These are phyloP conservation scores for Hippocampus mohnikei DNA, from an alignment of 2,113 vertebrate genomes.

Conservation along the genomic window DNA sequence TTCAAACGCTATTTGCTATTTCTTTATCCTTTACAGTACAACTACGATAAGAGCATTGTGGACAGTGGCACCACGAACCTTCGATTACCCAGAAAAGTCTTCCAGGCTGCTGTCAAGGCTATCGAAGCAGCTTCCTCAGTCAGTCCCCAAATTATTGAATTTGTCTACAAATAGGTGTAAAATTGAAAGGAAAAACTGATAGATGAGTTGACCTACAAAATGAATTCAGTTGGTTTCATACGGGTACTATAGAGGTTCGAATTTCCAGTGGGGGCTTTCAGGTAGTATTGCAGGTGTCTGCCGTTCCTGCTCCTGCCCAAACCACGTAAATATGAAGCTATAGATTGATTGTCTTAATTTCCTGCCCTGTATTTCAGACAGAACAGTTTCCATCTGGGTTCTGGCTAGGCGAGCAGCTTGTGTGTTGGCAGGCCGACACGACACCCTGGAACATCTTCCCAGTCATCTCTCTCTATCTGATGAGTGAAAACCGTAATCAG, in stretches of 20 bases:
- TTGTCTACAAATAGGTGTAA: background rate
- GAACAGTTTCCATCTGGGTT: slow-evolving; percentile 95
- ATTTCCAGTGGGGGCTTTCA: background rate
- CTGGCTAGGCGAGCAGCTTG: slow-evolving; percentile 96
- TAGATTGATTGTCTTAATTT: background rate
- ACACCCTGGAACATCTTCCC: slow-evolving; percentile 99
- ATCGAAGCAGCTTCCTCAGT: slow-evolving; percentile 96
- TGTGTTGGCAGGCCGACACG: slow-evolving; percentile 94
- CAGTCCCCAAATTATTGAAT: slow-evolving; percentile 49
- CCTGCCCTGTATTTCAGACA: slow-evolving; percentile 71
- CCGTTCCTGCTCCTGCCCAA: background rate
- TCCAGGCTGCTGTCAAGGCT: slow-evolving; percentile 92
- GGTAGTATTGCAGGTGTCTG: background rate
- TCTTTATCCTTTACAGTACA: slow-evolving; percentile 77
- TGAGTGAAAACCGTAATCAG: slow-evolving; percentile 94
- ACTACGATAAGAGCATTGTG: slow-evolving; percentile 97
- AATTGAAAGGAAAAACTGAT: background rate
- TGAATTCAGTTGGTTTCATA: background rate
- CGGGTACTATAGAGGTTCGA: background rate
- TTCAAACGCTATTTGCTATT: background rate
- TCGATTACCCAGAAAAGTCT: slow-evolving; percentile 90
- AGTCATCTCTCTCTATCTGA: slow-evolving; percentile 91
- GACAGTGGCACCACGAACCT: slow-evolving; percentile 98
- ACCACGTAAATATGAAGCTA: background rate
- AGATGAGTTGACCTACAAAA: background rate